These are phyloP conservation scores for Dicrostonyx torquatus DNA, from an alignment of 2,797 vertebrate species.

Conservation along the genomic window DNA sequence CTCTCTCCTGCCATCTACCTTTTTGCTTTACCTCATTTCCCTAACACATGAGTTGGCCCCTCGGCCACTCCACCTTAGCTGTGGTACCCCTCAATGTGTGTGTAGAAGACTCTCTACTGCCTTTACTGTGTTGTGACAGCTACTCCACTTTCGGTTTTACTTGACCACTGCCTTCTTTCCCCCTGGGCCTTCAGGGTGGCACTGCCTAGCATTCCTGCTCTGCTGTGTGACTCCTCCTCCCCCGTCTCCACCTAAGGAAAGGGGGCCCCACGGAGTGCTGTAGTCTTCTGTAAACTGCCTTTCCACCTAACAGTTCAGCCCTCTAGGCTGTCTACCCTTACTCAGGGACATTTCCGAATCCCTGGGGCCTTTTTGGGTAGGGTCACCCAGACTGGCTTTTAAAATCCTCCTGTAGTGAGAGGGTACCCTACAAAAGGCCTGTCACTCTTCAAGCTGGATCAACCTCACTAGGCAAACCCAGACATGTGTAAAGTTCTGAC, in stretches of 20 bases:
- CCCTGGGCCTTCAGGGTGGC: neutral
- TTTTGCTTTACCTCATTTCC: neutral
- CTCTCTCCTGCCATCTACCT: neutral
- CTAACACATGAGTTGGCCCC: neutral
- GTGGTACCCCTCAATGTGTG: too few species aligned
- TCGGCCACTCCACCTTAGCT: neutral
- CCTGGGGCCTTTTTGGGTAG: neutral
- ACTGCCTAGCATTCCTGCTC: neutral
- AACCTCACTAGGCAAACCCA: conserved; percentile 10
- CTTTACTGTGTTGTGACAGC: neutral
- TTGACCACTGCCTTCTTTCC: neutral
- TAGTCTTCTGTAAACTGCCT: neutral
- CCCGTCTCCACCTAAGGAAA: neutral
- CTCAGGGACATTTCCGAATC: neutral
- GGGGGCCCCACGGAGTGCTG: neutral
- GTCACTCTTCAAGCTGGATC: conserved; percentile 14
- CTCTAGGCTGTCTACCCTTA: neutral
- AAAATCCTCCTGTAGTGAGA: neutral
- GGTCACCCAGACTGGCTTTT: neutral
- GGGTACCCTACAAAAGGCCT: neutral
- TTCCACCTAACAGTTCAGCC: neutral
- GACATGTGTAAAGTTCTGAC: conserved; percentile 20
- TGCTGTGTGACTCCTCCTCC: fast-evolving
- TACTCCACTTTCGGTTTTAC: neutral
- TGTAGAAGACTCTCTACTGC: neutral